Evolutionary conservation across 2,888 invertebrate genomes (phyloP).

Genomic region (Caenorhabditis wallacei): DNA sequence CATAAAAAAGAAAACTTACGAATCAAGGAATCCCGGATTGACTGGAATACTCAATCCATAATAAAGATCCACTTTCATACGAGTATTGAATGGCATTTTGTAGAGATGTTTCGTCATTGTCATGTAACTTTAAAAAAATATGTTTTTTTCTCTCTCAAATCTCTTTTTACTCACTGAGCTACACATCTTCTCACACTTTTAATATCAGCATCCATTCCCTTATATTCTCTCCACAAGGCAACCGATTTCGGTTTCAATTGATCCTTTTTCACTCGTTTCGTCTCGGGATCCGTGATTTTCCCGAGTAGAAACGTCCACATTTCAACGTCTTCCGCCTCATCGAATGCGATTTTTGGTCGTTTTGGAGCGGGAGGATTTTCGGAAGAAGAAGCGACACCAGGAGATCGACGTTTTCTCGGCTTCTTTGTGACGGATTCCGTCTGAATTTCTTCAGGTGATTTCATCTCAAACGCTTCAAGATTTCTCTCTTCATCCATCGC

Average conservation of each 20-base stretch:
- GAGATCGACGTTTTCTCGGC: neutral
- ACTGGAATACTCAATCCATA: slow-evolving; percentile 25
- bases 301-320: slow-evolving; percentile 19
- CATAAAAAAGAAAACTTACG: slow-evolving; percentile 11
- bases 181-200: neutral
- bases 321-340: slow-evolving; percentile 3
- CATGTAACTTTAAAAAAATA: slow-evolving; percentile 2
- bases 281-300: slow-evolving; percentile 16
- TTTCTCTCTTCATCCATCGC: slow-evolving; percentile 1
- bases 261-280: neutral
- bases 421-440: neutral
- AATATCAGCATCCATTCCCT: neutral
- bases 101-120: slow-evolving; percentile 1
- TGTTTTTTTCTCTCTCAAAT: neutral
- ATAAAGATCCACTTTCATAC: slow-evolving; percentile 5
- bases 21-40: slow-evolving; percentile 1
- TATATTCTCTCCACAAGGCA: slow-evolving; percentile 21
- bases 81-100: slow-evolving; percentile 3
- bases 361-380: neutral
- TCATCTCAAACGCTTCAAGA: slow-evolving; percentile 45
- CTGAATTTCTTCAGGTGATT: neutral
- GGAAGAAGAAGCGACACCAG: neutral
- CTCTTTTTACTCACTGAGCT: neutral
- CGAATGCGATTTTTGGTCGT: neutral
- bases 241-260: neutral